phyloP scores from a whole-genome alignment of 2,888 invertebrate genomes.

The Mythimna albipuncta region DNA sequence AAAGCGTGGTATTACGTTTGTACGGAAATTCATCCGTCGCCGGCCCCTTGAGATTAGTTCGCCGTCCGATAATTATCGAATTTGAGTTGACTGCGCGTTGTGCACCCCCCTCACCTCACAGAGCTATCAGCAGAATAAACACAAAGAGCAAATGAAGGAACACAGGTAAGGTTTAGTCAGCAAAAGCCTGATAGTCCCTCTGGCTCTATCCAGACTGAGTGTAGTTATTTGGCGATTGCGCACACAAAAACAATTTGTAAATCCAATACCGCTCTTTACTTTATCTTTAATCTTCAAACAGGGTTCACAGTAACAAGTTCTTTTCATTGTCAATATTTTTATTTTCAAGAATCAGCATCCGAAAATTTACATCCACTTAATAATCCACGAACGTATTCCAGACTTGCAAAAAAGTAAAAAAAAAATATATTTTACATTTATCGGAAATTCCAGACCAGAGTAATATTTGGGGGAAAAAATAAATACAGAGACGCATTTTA shows the following conservation, averaged over 20 bases:
- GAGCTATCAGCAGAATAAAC: too few species aligned
- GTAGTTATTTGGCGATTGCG: not conserved
- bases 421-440: conserved; percentile 12
- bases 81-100: too few species aligned
- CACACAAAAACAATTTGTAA: not conserved
- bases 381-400: conserved; percentile 36
- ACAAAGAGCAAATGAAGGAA: too few species aligned
- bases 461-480: conserved; percentile 24
- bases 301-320: conserved; percentile 16
- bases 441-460: conserved; percentile 21
- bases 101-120: too few species aligned
- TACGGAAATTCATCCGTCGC: too few species aligned
- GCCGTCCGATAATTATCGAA: too few species aligned
- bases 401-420: conserved; percentile 15
- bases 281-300: conserved; percentile 6
- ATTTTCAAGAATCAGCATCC: conserved; percentile 52
- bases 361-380: conserved; percentile 45
- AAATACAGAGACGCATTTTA: conserved; percentile 22
- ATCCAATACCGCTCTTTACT: not conserved
- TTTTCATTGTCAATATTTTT: conserved; percentile 45
- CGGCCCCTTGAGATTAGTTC: too few species aligned
- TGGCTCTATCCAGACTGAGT: too few species aligned
- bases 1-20: too few species aligned
- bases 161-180: too few species aligned
- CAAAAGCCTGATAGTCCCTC: too few species aligned